Percentiles rank a stretch among this genome's conserved stretches.
phyloP scores from a whole-genome alignment of 2,113 vertebrate species.

The Pardalotus punctatus region DNA sequence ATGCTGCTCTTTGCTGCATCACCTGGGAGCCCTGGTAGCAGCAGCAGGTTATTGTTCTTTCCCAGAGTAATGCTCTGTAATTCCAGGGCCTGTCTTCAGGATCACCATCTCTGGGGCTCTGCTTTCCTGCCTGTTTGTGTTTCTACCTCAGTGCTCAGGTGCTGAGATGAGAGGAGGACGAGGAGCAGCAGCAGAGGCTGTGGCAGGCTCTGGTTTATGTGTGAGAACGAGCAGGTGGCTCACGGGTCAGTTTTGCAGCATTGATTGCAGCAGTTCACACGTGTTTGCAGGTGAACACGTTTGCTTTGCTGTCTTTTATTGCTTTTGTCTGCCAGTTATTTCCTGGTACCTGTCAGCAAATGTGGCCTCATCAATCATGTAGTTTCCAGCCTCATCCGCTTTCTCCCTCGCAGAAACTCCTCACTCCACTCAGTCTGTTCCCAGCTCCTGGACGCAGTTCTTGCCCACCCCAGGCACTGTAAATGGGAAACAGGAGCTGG shows the following conservation, averaged over 20 bases:
- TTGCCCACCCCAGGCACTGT: not conserved
- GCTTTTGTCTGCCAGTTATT: not conserved
- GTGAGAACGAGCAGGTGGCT: not conserved
- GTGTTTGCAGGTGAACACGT: not conserved
- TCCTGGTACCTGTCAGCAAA: not conserved
- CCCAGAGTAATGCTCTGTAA: not conserved
- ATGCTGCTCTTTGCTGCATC: not conserved
- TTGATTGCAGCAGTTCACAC: not conserved
- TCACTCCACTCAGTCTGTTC: not conserved
- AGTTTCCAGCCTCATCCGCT: not conserved
- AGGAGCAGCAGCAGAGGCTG: not conserved
- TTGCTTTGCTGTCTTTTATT: not conserved
- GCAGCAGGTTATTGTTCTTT: not conserved
- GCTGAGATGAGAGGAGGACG: not conserved
- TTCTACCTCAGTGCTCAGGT: not conserved
- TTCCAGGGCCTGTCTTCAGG: rapidly evolving
- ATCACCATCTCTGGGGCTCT: not conserved
- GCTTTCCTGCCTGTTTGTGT: not conserved
- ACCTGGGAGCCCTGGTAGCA: not conserved
- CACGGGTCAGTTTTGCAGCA: not conserved
- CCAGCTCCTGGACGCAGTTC: not conserved
- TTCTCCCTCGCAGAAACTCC: not conserved
- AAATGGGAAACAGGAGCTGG: not conserved
- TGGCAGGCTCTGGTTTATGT: not conserved
- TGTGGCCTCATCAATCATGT: not conserved